Base-by-base conservation (phyloP, 1,140 invertebrate species). In the Pseudomyrmex sp. region DNA sequence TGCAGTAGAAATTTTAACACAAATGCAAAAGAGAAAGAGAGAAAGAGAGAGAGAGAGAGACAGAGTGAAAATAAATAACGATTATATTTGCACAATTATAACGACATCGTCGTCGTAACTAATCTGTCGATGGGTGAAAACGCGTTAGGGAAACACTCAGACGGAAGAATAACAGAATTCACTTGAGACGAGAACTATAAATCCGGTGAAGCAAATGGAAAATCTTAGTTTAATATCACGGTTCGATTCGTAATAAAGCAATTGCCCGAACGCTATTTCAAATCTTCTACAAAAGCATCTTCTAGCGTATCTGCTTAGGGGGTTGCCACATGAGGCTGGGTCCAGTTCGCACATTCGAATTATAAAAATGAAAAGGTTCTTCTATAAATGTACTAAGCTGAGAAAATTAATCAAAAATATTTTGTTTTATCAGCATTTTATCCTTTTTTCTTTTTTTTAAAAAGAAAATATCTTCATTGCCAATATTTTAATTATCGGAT, bases 191-290 rank as follows among this genome's bases (percentile, higher is more conserved):
- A 68, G 74, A 54, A 20, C 12, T 12, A 15, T 18, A n/a, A 13
- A 54, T 76, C 61, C 65, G 4, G 70, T 4, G 20, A 35, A 18
- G 26, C 62, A 20, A 46, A 62, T 23, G 50, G 59, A 77, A 35
- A 68, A 68, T 77, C 74, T 68, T 68, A 77, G 62, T 77, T 77
- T 68, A 54, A 77, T 77, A 77, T 77, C 74, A 23, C 74, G 26
- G 18, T 54, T 44, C 48, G 26, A 35, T 68, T 66, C 18, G 62
- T 12, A 20, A 66, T 68, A 54, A 54, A 68, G 20, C 48, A 63
- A 20, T 66, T 56, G 62, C 48, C 10, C 48, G 44, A 35, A 35
- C 12, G 50, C 12, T 23, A 54, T n/a, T 76, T 76, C n/a, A 18
- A 66, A 52, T 54, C 65, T 68, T 77, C 18, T 20, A 18, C 15